Conservation (phyloP, 2,113 vertebrate species). For the Solenodon paradoxus region DNA sequence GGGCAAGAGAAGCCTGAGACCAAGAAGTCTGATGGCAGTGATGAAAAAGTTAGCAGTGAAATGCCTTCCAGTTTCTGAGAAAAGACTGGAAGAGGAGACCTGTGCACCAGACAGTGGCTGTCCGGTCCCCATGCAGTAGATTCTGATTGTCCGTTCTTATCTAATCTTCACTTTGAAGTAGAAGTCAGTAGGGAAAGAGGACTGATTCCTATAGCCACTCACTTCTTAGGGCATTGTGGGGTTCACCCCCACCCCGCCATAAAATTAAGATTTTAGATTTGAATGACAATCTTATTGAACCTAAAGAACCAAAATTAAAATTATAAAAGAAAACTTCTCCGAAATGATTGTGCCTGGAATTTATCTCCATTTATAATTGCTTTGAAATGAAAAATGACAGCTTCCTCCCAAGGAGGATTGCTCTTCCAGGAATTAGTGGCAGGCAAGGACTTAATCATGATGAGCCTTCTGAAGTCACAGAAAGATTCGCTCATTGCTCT, state of each 20-base stretch:
- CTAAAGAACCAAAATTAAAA: constrained; percentile 32
- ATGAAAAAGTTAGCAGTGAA: too few relatives aligned
- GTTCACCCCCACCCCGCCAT: too few relatives aligned
- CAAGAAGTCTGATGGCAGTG: too few relatives aligned
- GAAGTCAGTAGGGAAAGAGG: neutral
- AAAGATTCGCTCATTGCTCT: neutral
- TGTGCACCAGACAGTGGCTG: neutral
- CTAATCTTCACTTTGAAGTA: neutral
- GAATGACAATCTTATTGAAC: neutral
- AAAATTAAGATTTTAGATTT: constrained; percentile 35
- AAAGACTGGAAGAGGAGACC: neutral
- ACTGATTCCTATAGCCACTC: neutral
- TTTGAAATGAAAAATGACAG: constrained; percentile 51
- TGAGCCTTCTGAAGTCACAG: neutral
- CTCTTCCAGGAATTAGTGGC: constrained; percentile 55
- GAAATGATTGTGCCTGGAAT: constrained; percentile 44
- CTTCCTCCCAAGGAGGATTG: constrained; percentile 3
- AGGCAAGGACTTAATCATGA: constrained; percentile 25
- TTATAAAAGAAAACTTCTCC: neutral
- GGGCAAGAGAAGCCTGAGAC: neutral
- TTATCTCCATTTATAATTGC: constrained; percentile 52
- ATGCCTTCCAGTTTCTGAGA: neutral
- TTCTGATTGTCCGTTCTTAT: neutral
- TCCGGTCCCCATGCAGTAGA: neutral
- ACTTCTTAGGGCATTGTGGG: neutral